Conservation (phyloP, 2,113 vertebrate species). For the Peromyscus maniculatus region DNA sequence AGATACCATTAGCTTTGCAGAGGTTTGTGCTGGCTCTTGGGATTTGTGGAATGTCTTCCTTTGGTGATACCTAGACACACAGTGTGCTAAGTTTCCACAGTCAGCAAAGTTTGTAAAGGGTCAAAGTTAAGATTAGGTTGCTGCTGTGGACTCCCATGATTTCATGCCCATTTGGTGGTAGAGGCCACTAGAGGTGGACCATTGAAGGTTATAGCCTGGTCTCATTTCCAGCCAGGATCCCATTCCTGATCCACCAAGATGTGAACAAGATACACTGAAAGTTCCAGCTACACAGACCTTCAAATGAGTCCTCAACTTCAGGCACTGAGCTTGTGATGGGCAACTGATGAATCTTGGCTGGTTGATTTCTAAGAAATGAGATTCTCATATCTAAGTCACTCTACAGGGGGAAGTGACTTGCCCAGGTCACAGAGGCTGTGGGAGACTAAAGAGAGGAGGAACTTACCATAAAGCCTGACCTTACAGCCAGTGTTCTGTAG, state of each 20-base stretch:
- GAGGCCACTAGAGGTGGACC: background rate
- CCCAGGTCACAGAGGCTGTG: background rate
- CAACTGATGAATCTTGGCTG: no score
- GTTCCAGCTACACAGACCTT: background rate
- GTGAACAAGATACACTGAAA: background rate
- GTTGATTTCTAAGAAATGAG: background rate
- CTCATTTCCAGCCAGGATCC: background rate
- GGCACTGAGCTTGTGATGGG: fast-evolving
- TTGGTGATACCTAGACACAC: background rate
- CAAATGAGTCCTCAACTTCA: no score
- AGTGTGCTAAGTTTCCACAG: fast-evolving
- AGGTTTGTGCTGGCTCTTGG: background rate
- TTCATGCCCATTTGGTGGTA: background rate
- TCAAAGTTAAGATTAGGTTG: background rate
- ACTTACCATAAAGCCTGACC: background rate
- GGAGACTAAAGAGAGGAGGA: background rate
- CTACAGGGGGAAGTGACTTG: background rate
- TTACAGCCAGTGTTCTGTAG: fast-evolving
- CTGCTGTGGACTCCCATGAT: background rate
- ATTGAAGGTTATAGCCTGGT: no score
- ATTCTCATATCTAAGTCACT: background rate
- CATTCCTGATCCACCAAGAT: background rate
- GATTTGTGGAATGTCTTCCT: fast-evolving
- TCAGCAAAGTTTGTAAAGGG: background rate
- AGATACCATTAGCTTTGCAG: background rate